Evolutionary conservation across 2,888 invertebrate genomes (phyloP), one percentile per base, ranked within the genome.

Genomic region (Drosophila eohydei): DNA sequence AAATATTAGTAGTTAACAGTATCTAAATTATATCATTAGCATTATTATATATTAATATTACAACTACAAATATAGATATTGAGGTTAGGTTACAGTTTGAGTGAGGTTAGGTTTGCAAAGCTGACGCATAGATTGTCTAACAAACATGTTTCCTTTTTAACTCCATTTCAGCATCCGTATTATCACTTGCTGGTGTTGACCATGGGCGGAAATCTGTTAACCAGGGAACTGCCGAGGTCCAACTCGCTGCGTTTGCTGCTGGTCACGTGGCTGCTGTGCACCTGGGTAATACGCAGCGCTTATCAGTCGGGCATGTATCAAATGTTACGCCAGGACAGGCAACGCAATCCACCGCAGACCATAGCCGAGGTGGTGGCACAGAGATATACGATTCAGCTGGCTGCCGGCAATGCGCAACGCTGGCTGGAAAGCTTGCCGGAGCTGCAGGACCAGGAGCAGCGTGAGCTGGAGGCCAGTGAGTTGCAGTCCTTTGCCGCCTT

Each of bases 261-360:
- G 4, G 48, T 78, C 8, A 71, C 85, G 0, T 92, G 92, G 92
- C 36, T 92, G 32, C 9, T 89, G 21, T 59, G 71, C 36, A 75
- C 83, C 0, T 36, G 90, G 8, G 71, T 92, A 3, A 50, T 92
- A 56, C 84, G 92, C 30, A 81, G 65, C 48, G 91, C 89, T 50
- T 92, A 92, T 57, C 92, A 92, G 64, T 84, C 91, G 34, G 89
- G 85, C 12, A 90, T 90, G 82, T 91, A 84, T 50, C 79, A 89
- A 67, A 61, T 90, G 75, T 66, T 89, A 57, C 77, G 86, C 12
- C 85, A 82, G 66, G 83, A 90, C 26, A 85, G 73, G 4, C 89
- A 85, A 16, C 80, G 81, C 28, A 76, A 89, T 82, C 88, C 81
- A 0, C 91, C 91, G 0, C 79, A 87, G 56, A 89, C 91, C 0